These are phyloP conservation scores for Tichodroma muraria DNA, from an alignment of 2,113 vertebrate species.

Conservation along the genomic window DNA sequence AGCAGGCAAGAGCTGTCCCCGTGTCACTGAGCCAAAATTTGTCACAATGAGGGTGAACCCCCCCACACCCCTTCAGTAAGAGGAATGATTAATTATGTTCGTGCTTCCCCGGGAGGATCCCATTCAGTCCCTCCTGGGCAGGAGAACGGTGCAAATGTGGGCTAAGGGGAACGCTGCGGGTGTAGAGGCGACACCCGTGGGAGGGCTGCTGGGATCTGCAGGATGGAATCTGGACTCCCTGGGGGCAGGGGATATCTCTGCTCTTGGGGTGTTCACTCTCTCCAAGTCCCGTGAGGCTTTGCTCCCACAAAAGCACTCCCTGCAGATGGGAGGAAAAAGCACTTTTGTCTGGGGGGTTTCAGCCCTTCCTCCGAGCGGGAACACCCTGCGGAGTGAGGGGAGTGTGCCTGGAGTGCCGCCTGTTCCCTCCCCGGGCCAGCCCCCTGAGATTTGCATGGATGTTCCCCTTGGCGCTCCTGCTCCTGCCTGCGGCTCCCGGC, in stretches of 20 bases:
- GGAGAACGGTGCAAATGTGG: background rate
- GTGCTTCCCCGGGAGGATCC: background rate
- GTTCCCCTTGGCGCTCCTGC: accelerated
- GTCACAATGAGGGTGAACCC: background rate
- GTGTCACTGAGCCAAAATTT: background rate
- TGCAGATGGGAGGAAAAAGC: background rate
- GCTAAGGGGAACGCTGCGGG: background rate
- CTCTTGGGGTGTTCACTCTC: background rate
- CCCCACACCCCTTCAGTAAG: accelerated
- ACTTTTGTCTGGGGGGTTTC: accelerated
- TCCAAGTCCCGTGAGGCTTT: accelerated
- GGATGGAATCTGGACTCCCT: background rate
- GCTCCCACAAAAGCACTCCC: background rate
- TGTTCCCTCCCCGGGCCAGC: accelerated
- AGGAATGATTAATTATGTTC: background rate
- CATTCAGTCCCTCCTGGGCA: accelerated
- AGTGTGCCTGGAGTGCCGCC: accelerated
- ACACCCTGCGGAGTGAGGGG: accelerated
- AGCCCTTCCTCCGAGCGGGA: accelerated
- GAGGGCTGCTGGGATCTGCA: background rate
- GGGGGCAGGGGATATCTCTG: background rate
- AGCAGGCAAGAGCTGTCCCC: background rate
- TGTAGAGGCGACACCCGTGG: background rate
- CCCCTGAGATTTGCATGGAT: accelerated
- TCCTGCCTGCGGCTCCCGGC: background rate